Evolutionary conservation across 2,113 vertebrate genomes (phyloP).

Genomic region (Stigmatopora argus): DNA sequence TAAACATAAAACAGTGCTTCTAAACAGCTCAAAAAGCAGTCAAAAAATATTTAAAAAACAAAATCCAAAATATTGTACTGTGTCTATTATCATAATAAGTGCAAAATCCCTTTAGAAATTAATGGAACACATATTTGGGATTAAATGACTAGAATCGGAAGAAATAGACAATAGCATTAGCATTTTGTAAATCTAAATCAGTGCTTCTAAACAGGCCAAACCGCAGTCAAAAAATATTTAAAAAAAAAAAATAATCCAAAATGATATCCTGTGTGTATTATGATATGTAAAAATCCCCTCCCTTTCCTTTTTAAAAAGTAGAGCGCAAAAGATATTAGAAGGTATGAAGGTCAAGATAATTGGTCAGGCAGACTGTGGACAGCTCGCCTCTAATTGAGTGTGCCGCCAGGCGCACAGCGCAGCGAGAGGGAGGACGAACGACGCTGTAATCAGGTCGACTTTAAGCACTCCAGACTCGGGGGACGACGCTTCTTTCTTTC

Average conservation of each 20-base stretch:
- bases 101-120: too few relatives aligned
- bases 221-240: not conserved
- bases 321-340: not conserved
- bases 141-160: not conserved
- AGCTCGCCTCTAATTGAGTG: conserved; percentile 40
- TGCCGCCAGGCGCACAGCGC: conserved; percentile 23
- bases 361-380: conserved; percentile 30
- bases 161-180: not conserved
- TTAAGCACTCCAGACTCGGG: conserved; percentile 47
- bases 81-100: too few relatives aligned
- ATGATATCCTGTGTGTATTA: not conserved
- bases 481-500: conserved; percentile 6
- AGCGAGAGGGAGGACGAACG: conserved; percentile 12
- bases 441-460: conserved; percentile 39
- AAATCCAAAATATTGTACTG: too few relatives aligned
- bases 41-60: too few relatives aligned
- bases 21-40: too few relatives aligned
- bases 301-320: not conserved
- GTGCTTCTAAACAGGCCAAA: not conserved
- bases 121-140: not conserved
- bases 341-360: conserved; percentile 20
- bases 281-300: not conserved
- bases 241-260: not conserved
- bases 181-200: not conserved
- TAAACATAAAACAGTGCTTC: too few relatives aligned